Evolutionary conservation across 2,797 vertebrate genomes (phyloP).

Genomic region (Vultur gryphus): DNA sequence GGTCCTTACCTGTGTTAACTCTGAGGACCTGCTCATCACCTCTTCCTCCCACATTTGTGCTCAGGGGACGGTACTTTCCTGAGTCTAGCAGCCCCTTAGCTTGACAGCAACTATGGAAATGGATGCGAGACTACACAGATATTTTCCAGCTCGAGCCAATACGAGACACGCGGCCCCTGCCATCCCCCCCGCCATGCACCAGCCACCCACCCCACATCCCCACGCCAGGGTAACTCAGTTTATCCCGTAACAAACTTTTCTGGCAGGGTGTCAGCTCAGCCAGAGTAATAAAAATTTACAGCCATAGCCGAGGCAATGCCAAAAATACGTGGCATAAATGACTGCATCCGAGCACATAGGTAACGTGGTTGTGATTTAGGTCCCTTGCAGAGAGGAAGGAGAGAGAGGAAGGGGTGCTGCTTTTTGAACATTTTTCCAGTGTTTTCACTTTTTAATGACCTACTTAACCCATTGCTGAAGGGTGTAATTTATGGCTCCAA

Average conservation of each 20-base stretch:
- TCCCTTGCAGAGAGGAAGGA: not conserved
- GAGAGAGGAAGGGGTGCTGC: not conserved
- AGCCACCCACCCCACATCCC: not conserved
- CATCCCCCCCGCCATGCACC: accelerated
- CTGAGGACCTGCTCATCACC: not conserved
- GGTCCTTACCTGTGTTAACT: not conserved
- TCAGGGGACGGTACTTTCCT: not conserved
- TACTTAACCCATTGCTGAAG: not conserved
- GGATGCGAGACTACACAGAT: not conserved
- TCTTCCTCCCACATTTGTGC: not conserved
- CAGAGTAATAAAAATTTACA: not conserved
- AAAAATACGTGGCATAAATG: not conserved
- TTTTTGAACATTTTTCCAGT: not conserved
- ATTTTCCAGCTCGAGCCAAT: not conserved
- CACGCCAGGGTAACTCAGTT: not conserved
- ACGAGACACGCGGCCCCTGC: accelerated
- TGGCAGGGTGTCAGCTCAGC: not conserved
- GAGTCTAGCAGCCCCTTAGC: not conserved
- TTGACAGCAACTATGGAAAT: accelerated
- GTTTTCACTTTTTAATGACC: slow-evolving; percentile 10
- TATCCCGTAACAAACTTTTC: not conserved
- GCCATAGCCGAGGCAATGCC: not conserved
- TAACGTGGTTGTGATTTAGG: not conserved
- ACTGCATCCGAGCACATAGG: not conserved
- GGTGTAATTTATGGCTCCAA: not conserved